Evolutionary conservation across 2,888 invertebrate species (phyloP), one percentile per base, ranked within the genome.

Genomic region (Chesias legatella): DNA sequence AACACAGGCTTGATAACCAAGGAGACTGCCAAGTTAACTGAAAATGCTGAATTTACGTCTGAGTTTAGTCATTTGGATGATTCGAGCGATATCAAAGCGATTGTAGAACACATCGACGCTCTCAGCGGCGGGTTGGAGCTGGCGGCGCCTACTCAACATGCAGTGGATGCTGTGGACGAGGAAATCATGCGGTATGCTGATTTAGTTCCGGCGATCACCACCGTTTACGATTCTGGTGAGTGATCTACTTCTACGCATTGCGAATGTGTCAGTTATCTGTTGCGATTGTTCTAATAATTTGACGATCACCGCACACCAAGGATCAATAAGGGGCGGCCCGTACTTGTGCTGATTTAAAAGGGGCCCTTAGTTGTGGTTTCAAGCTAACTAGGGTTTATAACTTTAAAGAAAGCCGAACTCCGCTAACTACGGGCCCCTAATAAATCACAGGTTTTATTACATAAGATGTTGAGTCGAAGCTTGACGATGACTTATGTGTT

Each of bases 31-130:
- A 22, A 22, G 7, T 7, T 22, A 1, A 6, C 22, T 22, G 22
- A 22, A 5, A 17, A 17, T 5, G 5, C 13, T 5, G 13, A 17
- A 17, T 17, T 17, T 17, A 17, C 13, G 2, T 17, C 13, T 17
- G 13, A 17, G 5, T 17, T 17, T 17, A 17, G 13, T 17, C 7
- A 1, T 1, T 7, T 6, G 8, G 42, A 52, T 10, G 52, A 68
- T 30, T 55, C 62, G 1, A 68, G 61, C 28, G 72, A 69, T 10
- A 71, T 70, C 28, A 61, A 63, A 0, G 63, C 48, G 1, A 55
- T 55, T 8, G 54, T 75, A 50, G 75, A 76, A 13, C 60, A 64
- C 29, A 67, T 79, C 10, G 72, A 67, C 20, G 63, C 71, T 2
- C 48, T 53, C 17, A 49, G 62, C 11, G 65, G 68, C 3, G 64